Evolutionary conservation across 2,888 invertebrate genomes (phyloP), one percentile per base, ranked within the genome.

Genomic region (Agrenia bidenticulata): DNA sequence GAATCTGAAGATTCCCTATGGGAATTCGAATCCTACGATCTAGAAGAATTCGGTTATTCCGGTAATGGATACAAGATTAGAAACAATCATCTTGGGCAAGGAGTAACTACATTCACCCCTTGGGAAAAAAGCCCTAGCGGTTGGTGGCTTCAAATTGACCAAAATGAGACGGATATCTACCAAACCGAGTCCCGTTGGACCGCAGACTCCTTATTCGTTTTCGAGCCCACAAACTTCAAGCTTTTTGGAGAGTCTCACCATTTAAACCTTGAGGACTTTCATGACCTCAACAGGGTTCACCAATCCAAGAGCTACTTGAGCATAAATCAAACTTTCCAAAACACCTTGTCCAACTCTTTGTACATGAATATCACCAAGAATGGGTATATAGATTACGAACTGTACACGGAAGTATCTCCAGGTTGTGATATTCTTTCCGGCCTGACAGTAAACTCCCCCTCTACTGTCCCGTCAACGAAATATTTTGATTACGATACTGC

Each of bases 81-180:
- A 9, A 17, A 15, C n/a, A 17, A 17, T 5, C 4, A 45, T n/a
- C n/a, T 19, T 15, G n/a, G 5, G 15, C 5, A 5, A 4, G 19
- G 45, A 15, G 17, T 19, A 4, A 19, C 17, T 4, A 23, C 24
- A 4, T 17, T 51, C 26, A 24, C 9, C 23, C 51, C 24, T 2
- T 13, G 26, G 15, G 13, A 15, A 2, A 23, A 51, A 21, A 51
- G 24, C 51, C 19, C 21, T 7, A 51, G 9, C 17, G 51, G 51
- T 4, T 51, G 51, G 51, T 51, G 51, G 51, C 51, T 51, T 13
- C 51, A 51, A 51, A 15, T 51, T 7, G 26, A 51, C 51, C 13
- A 21, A 2, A 9, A 51, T 4, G 21, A 51, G 5, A 7, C 51
- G 5, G 51, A 51, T 19, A 4, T 17, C 7, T 51, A 15, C 51